Percentiles rank a stretch among this genome's conserved stretches.
phyloP scores from a whole-genome alignment of 2,797 vertebrate species.

The Cossypha caffra region DNA sequence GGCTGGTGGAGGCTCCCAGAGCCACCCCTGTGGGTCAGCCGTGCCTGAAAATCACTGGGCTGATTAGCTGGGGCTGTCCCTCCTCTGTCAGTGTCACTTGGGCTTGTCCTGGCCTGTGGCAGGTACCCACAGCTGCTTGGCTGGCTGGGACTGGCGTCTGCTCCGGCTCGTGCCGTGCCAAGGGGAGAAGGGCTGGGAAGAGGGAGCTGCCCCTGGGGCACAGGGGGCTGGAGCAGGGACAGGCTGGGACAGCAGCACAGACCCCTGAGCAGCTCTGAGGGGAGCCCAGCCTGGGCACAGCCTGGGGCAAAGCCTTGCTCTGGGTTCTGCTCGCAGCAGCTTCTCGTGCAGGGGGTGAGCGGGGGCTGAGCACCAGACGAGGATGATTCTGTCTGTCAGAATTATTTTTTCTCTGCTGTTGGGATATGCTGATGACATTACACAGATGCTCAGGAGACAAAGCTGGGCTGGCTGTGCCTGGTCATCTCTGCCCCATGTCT shows the following conservation, averaged over 20 bases:
- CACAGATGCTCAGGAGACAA: neutral
- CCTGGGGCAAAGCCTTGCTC: fast-evolving
- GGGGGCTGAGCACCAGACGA: neutral
- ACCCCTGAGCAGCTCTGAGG: neutral
- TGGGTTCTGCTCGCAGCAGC: neutral
- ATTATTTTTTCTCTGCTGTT: neutral
- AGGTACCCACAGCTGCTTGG: neutral
- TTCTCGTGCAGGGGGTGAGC: neutral
- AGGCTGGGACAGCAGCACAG: neutral
- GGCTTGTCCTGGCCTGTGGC: neutral
- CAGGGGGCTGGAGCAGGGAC: fast-evolving
- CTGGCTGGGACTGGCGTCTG: neutral
- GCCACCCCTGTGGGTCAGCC: neutral
- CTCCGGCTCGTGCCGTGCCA: neutral
- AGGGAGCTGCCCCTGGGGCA: neutral
- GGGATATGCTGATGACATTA: neutral
- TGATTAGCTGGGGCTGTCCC: neutral
- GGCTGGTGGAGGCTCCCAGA: neutral
- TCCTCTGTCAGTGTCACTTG: neutral
- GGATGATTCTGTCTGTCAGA: neutral
- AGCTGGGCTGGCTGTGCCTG: neutral
- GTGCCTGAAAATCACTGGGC: fast-evolving
- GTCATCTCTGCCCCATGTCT: neutral
- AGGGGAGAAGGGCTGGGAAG: neutral
- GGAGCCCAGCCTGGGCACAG: neutral